These are phyloP conservation scores for Papilio dardanus DNA, from an alignment of 1,140 invertebrate genomes.

Conservation along the genomic window DNA sequence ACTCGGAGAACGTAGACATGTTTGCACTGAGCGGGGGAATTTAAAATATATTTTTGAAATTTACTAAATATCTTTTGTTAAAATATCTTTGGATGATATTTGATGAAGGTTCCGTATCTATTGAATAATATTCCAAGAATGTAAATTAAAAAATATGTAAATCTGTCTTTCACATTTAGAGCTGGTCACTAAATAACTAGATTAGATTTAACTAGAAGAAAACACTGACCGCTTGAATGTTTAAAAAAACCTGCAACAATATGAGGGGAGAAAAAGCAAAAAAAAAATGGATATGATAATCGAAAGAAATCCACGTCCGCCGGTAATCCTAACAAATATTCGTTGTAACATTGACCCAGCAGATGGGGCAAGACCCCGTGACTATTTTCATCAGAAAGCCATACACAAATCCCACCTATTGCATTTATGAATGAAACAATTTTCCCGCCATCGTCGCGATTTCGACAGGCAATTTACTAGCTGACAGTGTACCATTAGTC, in stretches of 20 bases:
- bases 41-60: neutral
- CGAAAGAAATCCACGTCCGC: slow-evolving; percentile 46
- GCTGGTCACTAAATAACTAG: no score
- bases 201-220: no score
- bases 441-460: slow-evolving; percentile 73
- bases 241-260: neutral
- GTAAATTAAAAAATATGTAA: no score
- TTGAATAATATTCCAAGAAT: no score
- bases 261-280: neutral
- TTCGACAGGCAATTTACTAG: slow-evolving; percentile 76
- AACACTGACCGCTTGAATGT: no score
- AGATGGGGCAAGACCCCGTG: slow-evolving; percentile 54
- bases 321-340: slow-evolving; percentile 48
- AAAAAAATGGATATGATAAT: slow-evolving; percentile 40
- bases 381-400: slow-evolving; percentile 66
- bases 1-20: neutral
- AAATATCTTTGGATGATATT: no score
- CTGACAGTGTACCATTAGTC: slow-evolving; percentile 69
- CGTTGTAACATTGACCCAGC: slow-evolving; percentile 52
- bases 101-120: no score
- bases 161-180: no score
- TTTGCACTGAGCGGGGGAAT: neutral
- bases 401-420: slow-evolving; percentile 69
- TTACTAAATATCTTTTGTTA: no score
- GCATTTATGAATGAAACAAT: slow-evolving; percentile 80